Conservation (phyloP, 2,888 invertebrate species). For the Digitonthophagus gazella region DNA sequence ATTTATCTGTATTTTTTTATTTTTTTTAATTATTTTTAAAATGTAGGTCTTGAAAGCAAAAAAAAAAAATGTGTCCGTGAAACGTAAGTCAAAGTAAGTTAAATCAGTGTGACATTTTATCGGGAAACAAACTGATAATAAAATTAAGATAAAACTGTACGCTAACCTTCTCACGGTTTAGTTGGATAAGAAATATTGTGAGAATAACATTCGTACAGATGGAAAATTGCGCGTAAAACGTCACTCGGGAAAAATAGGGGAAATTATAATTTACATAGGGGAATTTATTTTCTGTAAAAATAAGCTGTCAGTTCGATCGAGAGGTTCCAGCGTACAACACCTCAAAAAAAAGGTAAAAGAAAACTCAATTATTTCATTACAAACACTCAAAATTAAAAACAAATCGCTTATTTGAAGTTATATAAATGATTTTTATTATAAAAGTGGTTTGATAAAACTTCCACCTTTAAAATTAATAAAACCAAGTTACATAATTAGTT, state of each 20-base stretch:
- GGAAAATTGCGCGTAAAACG: neutral
- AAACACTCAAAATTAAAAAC: neutral
- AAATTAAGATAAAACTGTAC: neutral
- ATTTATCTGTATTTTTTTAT: no score
- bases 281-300: constrained; percentile 27
- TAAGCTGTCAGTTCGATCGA: constrained; percentile 26
- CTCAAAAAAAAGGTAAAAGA: constrained; percentile 22
- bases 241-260: neutral
- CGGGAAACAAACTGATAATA: neutral
- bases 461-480: neutral
- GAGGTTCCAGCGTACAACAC: constrained; percentile 24
- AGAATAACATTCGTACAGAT: neutral
- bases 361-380: constrained; percentile 9
- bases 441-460: neutral
- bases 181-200: neutral
- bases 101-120: neutral
- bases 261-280: constrained; percentile 12
- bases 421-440: constrained; percentile 5
- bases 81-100: no score
- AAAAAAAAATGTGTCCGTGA: no score
- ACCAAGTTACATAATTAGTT: neutral
- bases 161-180: neutral
- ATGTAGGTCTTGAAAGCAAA: no score
- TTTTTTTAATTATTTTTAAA: no score
- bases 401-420: neutral